Percentiles rank a stretch among this genome's conserved stretches.
Conservation (phyloP, 37 sponge, comb jelly and placozoan species). For the Chondrilla cf. caribensis region DNA sequence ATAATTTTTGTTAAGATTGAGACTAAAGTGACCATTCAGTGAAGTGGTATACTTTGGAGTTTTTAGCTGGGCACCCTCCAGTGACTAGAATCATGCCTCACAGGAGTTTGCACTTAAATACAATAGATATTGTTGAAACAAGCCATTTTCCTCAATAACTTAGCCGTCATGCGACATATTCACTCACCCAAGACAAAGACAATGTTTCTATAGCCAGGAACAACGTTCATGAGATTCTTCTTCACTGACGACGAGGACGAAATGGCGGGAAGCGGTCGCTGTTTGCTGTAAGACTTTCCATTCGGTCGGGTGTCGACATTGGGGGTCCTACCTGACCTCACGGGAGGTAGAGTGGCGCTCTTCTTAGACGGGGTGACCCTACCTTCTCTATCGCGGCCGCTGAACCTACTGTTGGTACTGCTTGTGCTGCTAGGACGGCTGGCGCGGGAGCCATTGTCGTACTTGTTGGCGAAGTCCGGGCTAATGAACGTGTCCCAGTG, state of each 20-base stretch:
- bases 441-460: neutral
- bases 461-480: neutral
- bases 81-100: too few relatives aligned
- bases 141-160: too few relatives aligned
- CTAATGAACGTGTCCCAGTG: conserved; percentile 37
- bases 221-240: neutral
- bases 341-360: conserved; percentile 15
- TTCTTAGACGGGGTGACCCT: neutral
- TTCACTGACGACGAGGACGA: neutral
- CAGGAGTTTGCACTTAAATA: too few relatives aligned
- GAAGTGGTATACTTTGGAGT: too few relatives aligned
- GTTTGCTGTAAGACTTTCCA: neutral
- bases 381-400: neutral
- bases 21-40: too few relatives aligned
- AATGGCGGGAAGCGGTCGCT: neutral
- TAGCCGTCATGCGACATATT: too few relatives aligned
- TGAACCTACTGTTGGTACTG: neutral
- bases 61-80: too few relatives aligned
- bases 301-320: neutral
- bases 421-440: neutral
- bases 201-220: neutral
- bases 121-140: too few relatives aligned
- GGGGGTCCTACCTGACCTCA: neutral
- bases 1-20: too few relatives aligned
- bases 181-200: conserved; percentile 25